Evolutionary conservation across 92 coral and sea anemone genomes (phyloP).

Genomic region (Plumapathes pennacea): DNA sequence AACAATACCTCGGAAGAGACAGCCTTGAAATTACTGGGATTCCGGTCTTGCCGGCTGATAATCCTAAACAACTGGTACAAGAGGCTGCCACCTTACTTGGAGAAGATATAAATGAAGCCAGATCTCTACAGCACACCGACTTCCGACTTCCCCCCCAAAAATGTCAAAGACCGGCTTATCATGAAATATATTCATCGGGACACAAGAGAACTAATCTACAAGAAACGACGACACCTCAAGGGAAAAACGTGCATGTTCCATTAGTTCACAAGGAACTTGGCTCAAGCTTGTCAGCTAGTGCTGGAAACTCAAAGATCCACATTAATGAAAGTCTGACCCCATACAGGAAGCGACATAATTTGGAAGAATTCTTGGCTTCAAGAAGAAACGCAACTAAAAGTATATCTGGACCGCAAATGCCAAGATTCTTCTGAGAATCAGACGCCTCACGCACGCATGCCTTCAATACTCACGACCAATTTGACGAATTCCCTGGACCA

Average conservation of each 20-base stretch:
- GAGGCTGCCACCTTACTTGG: constrained; percentile 5
- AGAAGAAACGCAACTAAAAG: too few relatives aligned
- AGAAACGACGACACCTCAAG: constrained; percentile 11
- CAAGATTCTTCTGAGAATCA: too few relatives aligned
- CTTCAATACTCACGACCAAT: too few relatives aligned
- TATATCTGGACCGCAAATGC: too few relatives aligned
- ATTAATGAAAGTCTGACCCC: constrained; percentile 25
- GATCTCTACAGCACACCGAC: constrained; percentile 18
- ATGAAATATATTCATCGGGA: constrained; percentile 20
- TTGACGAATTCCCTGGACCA: too few relatives aligned
- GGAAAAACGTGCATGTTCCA: constrained; percentile 2
- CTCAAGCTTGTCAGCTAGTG: not conserved
- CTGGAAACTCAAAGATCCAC: constrained; percentile 8
- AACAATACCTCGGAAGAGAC: constrained; percentile 24
- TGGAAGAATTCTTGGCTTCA: too few relatives aligned
- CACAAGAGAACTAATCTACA: constrained; percentile 11
- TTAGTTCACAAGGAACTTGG: not conserved
- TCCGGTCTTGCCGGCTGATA: constrained; percentile 1
- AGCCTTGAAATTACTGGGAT: constrained; percentile 23
- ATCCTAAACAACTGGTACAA: constrained; percentile 18
- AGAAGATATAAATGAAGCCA: not conserved
- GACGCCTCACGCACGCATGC: too few relatives aligned
- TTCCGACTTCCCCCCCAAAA: constrained; percentile 28
- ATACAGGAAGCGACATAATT: constrained; percentile 35
- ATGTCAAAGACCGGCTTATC: constrained; percentile 24